Conservation (phyloP, 2,113 vertebrate species). For the Harpagus bidentatus region DNA sequence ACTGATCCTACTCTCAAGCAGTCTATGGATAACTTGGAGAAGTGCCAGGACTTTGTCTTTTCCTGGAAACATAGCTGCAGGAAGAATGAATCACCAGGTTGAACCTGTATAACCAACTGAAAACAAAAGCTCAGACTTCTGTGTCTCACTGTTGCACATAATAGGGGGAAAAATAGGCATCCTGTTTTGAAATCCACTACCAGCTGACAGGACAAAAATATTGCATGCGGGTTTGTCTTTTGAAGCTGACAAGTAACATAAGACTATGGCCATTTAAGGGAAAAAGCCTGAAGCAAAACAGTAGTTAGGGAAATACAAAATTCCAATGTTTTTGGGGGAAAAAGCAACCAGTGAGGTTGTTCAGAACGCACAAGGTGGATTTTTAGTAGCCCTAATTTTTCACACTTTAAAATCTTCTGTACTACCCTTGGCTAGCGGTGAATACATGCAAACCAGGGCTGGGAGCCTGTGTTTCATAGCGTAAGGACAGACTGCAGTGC, state of each 20-base stretch:
- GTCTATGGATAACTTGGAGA: slow-evolving; percentile 19
- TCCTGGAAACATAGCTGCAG: slow-evolving; percentile 55
- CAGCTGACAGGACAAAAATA: slow-evolving; percentile 49
- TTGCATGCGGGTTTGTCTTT: not conserved
- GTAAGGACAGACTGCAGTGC: not conserved
- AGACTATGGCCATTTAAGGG: slow-evolving; percentile 22
- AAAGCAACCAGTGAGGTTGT: not conserved
- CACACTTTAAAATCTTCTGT: not conserved
- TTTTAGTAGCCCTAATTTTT: not conserved
- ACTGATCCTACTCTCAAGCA: not conserved
- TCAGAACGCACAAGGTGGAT: not conserved
- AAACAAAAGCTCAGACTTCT: slow-evolving; percentile 56
- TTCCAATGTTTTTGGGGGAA: not conserved
- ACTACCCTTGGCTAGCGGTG: not conserved
- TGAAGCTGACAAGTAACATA: not conserved
- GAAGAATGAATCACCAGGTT: slow-evolving; percentile 59
- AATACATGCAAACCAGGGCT: not conserved
- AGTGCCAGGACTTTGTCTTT: slow-evolving; percentile 49
- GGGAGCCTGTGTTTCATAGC: not conserved
- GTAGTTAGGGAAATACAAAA: not conserved
- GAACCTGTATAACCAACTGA: slow-evolving; percentile 27
- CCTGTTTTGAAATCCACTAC: slow-evolving; percentile 51
- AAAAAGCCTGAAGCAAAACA: not conserved
- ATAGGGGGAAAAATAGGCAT: slow-evolving; percentile 52
- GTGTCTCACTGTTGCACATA: slow-evolving; percentile 38